A percentile compares a stretch with the other conserved stretches of the same genome.
Conservation (phyloP, 2,113 vertebrate species). For the Uria aalge region DNA sequence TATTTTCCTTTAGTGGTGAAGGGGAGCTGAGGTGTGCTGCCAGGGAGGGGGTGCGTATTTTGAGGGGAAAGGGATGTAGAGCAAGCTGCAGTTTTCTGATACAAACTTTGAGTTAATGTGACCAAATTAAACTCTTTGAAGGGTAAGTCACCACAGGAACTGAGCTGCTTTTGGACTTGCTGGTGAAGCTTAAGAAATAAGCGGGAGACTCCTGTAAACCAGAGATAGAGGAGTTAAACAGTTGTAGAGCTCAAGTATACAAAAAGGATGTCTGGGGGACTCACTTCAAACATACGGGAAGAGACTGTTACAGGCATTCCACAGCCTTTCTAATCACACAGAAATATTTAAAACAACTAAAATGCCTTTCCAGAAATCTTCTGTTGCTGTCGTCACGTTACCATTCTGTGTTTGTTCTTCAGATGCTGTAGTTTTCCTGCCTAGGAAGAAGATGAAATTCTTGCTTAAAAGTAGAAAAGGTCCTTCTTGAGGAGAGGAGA, state of each 20-base stretch:
- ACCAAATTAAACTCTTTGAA: not conserved
- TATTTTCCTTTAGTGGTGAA: not conserved
- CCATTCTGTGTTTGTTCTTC: not conserved
- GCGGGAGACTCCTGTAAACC: not conserved
- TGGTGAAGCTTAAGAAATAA: not conserved
- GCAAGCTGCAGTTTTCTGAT: not conserved
- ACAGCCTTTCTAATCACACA: not conserved
- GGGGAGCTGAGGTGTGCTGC: not conserved
- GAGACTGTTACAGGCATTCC: not conserved
- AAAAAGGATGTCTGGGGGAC: not conserved
- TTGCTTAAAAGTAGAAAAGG: not conserved
- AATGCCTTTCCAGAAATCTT: not conserved
- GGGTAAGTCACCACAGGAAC: not conserved
- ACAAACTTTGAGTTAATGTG: not conserved
- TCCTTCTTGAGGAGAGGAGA: not conserved
- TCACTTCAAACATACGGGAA: not conserved
- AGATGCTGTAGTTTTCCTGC: not conserved
- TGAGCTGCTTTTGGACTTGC: not conserved
- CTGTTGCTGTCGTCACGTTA: slow-evolving; percentile 13
- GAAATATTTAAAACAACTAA: slow-evolving; percentile 51
- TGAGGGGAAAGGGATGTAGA: not conserved
- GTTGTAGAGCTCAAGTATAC: not conserved
- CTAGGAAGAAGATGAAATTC: not conserved
- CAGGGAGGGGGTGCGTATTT: not conserved
- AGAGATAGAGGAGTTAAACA: not conserved